These are phyloP conservation scores for Damaliscus lunatus DNA, from an alignment of 2,113 vertebrate genomes.

Conservation along the genomic window DNA sequence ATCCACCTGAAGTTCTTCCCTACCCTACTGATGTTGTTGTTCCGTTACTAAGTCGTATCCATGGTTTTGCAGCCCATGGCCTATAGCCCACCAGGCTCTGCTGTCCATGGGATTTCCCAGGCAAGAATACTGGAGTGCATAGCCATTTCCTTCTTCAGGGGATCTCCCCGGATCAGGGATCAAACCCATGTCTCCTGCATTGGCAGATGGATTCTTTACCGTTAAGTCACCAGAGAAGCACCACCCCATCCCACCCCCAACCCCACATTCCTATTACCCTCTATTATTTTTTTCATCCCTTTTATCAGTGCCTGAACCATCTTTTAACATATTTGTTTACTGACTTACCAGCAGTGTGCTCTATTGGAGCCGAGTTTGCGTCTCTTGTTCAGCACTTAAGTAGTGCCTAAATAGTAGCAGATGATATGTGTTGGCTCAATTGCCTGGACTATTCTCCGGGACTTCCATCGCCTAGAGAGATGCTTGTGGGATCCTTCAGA, in stretches of 20 bases:
- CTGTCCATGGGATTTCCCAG: background rate
- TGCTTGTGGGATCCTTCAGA: background rate
- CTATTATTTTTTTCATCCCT: background rate
- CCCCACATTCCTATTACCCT: background rate
- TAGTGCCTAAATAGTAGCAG: background rate
- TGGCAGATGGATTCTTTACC: background rate
- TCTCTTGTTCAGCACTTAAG: background rate
- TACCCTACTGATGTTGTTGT: rapidly evolving
- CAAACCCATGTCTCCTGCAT: background rate
- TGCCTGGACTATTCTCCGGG: background rate
- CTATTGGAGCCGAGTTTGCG: background rate
- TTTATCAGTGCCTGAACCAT: background rate
- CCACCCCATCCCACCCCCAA: rapidly evolving
- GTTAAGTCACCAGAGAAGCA: background rate
- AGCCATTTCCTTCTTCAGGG: background rate
- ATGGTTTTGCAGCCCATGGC: background rate
- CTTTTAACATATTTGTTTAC: background rate
- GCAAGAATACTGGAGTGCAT: background rate
- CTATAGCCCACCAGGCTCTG: background rate
- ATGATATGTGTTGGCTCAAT: background rate
- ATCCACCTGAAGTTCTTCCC: background rate
- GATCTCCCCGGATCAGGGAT: background rate
- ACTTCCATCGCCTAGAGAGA: background rate
- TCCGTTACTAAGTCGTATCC: background rate
- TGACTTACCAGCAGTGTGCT: background rate